Evolutionary conservation across 2,113 vertebrate species (phyloP), one percentile per base, ranked within the genome.

Genomic region (Callithrix jacchus): DNA sequence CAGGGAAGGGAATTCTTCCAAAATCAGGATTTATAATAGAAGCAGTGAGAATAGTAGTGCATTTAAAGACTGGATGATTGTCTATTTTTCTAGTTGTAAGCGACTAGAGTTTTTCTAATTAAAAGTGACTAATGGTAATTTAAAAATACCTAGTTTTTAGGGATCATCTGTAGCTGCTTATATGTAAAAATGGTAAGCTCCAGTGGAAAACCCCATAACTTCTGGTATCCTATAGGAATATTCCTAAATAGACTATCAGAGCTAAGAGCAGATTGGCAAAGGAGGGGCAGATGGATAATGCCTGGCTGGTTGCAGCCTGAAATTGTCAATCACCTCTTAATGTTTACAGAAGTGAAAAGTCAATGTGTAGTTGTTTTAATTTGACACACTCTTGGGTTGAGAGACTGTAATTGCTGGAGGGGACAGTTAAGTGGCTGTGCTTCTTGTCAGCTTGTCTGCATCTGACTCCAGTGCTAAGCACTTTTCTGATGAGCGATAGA

Each of bases 311-410:
- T 86, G 96, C 97, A 97, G 96, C 97, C 97, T n/a, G 25, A 96
- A 91, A 96, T 93, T 98, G 98, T 99, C 99, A 99, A 97, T 99
- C 98, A 98, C 98, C 93, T 93, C 91, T 95, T 99, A 98, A 98
- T 98, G 98, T 98, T 98, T 98, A 94, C 76, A 98, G 98, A 98
- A 98, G 98, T 74, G 97, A 98, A 98, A 99, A 98, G 99, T 99
- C 99, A 98, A 99, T 99, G 98, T 94, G 97, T 89, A 98, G 98
- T 98, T 98, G 98, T 98, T 98, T 97, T 98, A 98, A 99, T 99
- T 98, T 99, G 98, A 99, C 98, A 98, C 98, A 98, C 97, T 98
- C 97, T 95, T 74, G 52, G 98, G 91, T 81, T 98, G 98, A 98
- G 97, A 96, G 98, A 98, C 97, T 97, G 95, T 98, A 98, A 99